Base-by-base conservation (phyloP, 2,888 invertebrate genomes). In the Orchestes rusci region DNA sequence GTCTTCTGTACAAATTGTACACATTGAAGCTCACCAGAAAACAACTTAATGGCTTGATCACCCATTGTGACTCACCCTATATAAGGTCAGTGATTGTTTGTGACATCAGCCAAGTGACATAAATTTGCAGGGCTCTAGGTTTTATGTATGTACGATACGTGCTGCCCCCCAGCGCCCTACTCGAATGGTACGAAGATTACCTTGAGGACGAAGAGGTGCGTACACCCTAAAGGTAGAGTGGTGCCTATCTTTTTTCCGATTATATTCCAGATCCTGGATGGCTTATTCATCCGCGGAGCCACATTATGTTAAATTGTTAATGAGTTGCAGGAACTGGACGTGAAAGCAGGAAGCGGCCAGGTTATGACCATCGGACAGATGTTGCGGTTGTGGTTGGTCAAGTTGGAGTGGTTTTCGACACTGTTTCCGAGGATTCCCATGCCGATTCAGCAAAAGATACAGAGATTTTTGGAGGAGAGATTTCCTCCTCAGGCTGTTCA, bases 391-490 rank as follows among this genome's bases (percentile, higher is more conserved):
- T 92, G 92, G 78, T 75, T 97, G 40, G 84, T 90, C 45, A 95
- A 97, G 66, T 73, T 99, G 45, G 99, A 99, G 66, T 99, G 99
- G 97, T 99, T 95, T 71, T 91, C 92, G 30, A 99, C 99, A 1
- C 74, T 99, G 13, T 99, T 99, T 66, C 99, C 99, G 0, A 77
- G 99, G 55, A 97, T 99, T 67, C 99, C 99, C 0, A 97, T 99
- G 47, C 96, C 97, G 16, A 95, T 97, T 59, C 85, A 90, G 71
- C 94, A 94, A 67, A 86, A 84, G 66, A 81, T 94, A 53, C 92
- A 93, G 73, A 81, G 63, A 70, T 77, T 60, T 76, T 76, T 70
- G 73, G 80, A 53, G 72, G 77, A 59, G 18, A 59, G 62, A 34
- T 66, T 66, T 48, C 68, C 68, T 7, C 59, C 66, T 4, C 64